These are phyloP conservation scores for Hetaerina americana DNA, from an alignment of 1,140 invertebrate genomes.

Conservation along the genomic window DNA sequence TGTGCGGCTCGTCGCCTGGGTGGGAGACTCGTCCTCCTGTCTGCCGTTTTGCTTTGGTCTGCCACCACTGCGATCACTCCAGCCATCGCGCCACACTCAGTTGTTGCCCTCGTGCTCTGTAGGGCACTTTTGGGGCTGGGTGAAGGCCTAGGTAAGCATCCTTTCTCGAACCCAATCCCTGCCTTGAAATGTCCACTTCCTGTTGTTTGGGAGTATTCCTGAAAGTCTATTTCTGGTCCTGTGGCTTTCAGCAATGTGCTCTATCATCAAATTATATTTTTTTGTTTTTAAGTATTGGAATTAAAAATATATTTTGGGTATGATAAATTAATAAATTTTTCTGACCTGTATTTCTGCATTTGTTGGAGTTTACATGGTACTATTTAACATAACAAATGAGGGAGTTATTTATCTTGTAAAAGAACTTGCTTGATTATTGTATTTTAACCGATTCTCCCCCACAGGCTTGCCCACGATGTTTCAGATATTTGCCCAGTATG, in stretches of 20 bases:
- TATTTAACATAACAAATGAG: too few relatives aligned
- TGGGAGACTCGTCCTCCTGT: constrained; percentile 53
- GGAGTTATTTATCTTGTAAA: too few relatives aligned
- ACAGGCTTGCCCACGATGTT: constrained; percentile 65
- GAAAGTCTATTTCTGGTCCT: too few relatives aligned
- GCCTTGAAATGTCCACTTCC: too few relatives aligned
- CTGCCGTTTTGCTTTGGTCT: constrained; percentile 63
- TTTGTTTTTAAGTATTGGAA: too few relatives aligned
- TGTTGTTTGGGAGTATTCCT: too few relatives aligned
- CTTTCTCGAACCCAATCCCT: too few relatives aligned
- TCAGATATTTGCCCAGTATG: constrained; percentile 61
- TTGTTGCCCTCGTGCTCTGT: constrained; percentile 45
- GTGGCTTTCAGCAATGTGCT: too few relatives aligned
- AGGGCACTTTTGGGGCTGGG: constrained; percentile 57
- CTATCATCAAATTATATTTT: too few relatives aligned
- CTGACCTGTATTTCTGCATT: constrained; percentile 2
- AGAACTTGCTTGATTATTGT: too few relatives aligned
- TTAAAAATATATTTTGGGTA: background rate
- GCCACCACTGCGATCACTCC: constrained; percentile 60
- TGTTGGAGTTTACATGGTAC: too few relatives aligned
- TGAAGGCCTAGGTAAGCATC: constrained; percentile 53
- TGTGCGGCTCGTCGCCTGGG: constrained; percentile 57
- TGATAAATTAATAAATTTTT: background rate
- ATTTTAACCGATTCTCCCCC: too few relatives aligned
- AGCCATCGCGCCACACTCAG: constrained; percentile 43